Percentiles rank a stretch among this genome's conserved stretches.
phyloP scores from a whole-genome alignment of 2,113 vertebrate species.

The Tylochromis polylepis region DNA sequence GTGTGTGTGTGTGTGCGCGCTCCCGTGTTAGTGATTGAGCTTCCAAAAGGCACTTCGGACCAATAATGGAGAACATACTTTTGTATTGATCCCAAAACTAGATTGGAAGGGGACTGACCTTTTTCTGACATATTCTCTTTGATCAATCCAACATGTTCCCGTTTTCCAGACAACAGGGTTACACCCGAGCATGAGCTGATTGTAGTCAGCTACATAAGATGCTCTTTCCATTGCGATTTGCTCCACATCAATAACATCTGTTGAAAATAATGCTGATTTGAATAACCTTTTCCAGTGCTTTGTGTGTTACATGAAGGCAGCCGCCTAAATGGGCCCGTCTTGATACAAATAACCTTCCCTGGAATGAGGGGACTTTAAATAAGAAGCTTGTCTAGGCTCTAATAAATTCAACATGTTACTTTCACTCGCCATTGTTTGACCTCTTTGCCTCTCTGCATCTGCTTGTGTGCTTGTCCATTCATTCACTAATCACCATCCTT shows the following conservation, averaged over 20 bases:
- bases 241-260: slow-evolving; percentile 56
- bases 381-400: background rate
- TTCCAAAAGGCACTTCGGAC: background rate
- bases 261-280: slow-evolving; percentile 53
- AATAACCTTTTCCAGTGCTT: slow-evolving; percentile 44
- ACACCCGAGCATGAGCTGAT: slow-evolving; percentile 49
- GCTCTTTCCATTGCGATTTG: slow-evolving; percentile 56
- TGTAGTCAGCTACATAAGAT: slow-evolving; percentile 43
- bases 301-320: slow-evolving; percentile 47
- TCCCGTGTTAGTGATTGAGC: background rate
- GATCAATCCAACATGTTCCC: slow-evolving; percentile 52
- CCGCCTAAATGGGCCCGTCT: slow-evolving; percentile 3
- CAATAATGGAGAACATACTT: slow-evolving; percentile 58
- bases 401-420: slow-evolving; percentile 24
- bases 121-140: slow-evolving; percentile 40
- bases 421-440: background rate
- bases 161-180: slow-evolving; percentile 57
- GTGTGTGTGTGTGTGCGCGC: background rate
- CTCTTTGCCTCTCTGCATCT: background rate
- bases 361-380: background rate
- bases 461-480: background rate
- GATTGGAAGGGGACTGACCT: slow-evolving; percentile 47
- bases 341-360: slow-evolving; percentile 14
- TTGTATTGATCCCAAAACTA: slow-evolving; percentile 56
- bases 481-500: background rate